phyloP scores from a whole-genome alignment of 1,140 invertebrate genomes.

The Stratiolaelaps scimitus region DNA sequence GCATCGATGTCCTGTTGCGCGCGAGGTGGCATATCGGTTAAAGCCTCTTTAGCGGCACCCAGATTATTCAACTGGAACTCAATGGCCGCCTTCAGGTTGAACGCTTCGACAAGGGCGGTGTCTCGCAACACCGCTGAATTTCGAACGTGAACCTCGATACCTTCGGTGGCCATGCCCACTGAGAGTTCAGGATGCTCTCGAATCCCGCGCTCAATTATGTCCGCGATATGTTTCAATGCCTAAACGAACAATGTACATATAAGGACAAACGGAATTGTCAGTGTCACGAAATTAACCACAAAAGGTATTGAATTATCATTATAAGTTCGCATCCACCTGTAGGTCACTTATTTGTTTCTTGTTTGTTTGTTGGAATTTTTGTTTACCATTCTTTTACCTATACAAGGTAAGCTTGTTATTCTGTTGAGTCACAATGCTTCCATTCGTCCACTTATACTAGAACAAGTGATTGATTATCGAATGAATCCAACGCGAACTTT shows the following conservation, averaged over 20 bases:
- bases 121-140: conserved; percentile 91
- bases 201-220: conserved; percentile 92
- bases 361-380: too few relatives aligned
- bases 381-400: too few relatives aligned
- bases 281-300: too few relatives aligned
- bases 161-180: conserved; percentile 95
- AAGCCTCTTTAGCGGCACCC: conserved; percentile 77
- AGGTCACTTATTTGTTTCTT: too few relatives aligned
- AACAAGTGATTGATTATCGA: too few relatives aligned
- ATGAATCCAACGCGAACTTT: too few relatives aligned
- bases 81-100: conserved; percentile 96
- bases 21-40: conserved; percentile 90
- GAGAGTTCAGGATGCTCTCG: conserved; percentile 91
- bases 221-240: conserved; percentile 48
- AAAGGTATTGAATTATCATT: too few relatives aligned
- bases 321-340: too few relatives aligned
- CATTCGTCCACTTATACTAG: too few relatives aligned
- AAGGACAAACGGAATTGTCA: too few relatives aligned
- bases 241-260: background rate
- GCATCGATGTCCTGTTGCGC: conserved; percentile 95
- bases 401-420: too few relatives aligned
- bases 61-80: conserved; percentile 93
- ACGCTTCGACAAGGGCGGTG: conserved; percentile 92
- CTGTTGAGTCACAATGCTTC: too few relatives aligned
- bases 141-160: conserved; percentile 86